Percentiles rank a stretch among this genome's conserved stretches.
Conservation (phyloP, 1,140 invertebrate species). For the Drosophila hydei region DNA sequence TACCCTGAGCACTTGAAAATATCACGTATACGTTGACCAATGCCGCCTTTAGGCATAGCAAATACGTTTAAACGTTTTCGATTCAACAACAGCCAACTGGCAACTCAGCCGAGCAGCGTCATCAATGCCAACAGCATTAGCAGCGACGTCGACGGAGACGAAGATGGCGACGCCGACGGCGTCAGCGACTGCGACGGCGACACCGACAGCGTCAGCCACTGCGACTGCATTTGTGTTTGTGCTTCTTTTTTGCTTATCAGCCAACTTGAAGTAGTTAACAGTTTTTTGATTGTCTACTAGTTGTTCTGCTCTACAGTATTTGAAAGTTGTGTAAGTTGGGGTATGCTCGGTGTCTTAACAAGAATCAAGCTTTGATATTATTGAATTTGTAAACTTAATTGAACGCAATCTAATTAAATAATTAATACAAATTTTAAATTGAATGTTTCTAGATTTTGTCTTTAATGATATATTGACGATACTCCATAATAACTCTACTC, state of each 20-base stretch:
- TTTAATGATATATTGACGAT: too few species aligned
- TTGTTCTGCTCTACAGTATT: neutral
- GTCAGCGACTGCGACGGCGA: neutral
- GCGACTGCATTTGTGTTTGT: neutral
- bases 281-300: neutral
- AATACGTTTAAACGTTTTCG: constrained; percentile 37
- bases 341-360: too few species aligned
- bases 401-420: too few species aligned
- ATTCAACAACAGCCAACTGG: constrained; percentile 3
- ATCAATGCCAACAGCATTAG: constrained; percentile 1
- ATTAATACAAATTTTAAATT: too few species aligned
- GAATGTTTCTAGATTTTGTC: too few species aligned
- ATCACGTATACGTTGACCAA: constrained; percentile 50
- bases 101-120: neutral
- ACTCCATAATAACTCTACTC: too few species aligned
- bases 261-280: constrained; percentile 3
- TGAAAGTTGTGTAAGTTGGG: neutral
- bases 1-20: constrained; percentile 10
- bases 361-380: too few species aligned
- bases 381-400: too few species aligned
- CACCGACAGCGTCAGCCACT: too few species aligned
- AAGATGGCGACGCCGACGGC: constrained; percentile 1
- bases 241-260: constrained; percentile 30
- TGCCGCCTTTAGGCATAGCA: constrained; percentile 30
- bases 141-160: neutral